Conservation (phyloP, 35 echinoderm and acorn worm genomes). For the Eucidaris tribuloides region DNA sequence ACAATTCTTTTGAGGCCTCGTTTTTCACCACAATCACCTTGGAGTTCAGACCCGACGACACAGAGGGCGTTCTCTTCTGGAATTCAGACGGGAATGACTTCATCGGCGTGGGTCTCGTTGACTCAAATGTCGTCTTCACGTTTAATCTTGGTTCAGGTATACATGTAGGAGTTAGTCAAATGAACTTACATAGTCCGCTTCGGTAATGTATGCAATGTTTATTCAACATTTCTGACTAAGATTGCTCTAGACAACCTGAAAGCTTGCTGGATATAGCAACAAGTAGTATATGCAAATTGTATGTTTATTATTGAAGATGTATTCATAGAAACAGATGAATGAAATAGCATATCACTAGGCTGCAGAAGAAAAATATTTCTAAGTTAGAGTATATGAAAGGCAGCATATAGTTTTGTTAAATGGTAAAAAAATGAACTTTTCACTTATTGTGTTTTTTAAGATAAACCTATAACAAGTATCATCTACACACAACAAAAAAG, state of each 20-base stretch:
- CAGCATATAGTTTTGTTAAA: too few species aligned
- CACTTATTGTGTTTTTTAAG: too few species aligned
- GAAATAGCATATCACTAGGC: too few species aligned
- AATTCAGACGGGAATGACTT: conserved; percentile 82
- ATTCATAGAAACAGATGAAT: too few species aligned
- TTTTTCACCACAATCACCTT: conserved; percentile 39
- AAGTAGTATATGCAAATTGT: too few species aligned
- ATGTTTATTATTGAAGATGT: too few species aligned
- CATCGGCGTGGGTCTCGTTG: conserved; percentile 76
- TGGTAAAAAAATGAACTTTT: too few species aligned
- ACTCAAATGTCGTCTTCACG: conserved; percentile 59
- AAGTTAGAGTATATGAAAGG: neutral
- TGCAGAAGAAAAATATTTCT: neutral
- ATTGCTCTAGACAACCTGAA: too few species aligned
- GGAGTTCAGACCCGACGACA: conserved; percentile 53
- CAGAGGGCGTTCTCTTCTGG: conserved; percentile 82
- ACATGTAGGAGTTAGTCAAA: neutral
- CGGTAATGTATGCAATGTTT: too few species aligned
- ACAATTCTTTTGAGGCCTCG: neutral
- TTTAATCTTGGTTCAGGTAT: conserved; percentile 93
- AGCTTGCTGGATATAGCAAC: too few species aligned
- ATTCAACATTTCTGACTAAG: too few species aligned
- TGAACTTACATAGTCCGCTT: neutral
- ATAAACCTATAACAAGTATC: neutral
- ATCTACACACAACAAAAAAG: too few species aligned